Percentiles rank a stretch among this genome's conserved stretches.
phyloP scores from a whole-genome alignment of 2,888 invertebrate species.

The Fragum fragum region DNA sequence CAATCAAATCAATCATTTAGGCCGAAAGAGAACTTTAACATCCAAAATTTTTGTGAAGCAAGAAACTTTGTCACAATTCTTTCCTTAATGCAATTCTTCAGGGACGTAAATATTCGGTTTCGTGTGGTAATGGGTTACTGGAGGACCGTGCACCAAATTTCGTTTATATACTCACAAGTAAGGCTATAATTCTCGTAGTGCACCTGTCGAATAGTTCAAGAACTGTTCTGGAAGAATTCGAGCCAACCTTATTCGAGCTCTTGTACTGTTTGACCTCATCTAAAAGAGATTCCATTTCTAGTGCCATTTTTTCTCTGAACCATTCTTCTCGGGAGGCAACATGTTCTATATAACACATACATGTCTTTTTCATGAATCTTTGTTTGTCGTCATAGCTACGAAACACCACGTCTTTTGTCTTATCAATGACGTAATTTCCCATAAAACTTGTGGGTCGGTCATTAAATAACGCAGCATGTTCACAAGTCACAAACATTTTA shows the following conservation, averaged over 20 bases:
- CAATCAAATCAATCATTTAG: too few relatives aligned
- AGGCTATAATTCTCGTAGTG: conserved; percentile 37
- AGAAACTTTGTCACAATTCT: too few relatives aligned
- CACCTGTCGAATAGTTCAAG: conserved; percentile 38
- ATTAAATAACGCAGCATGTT: conserved; percentile 54
- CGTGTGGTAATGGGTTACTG: too few relatives aligned
- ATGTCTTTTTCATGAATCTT: conserved; percentile 55
- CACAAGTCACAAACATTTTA: conserved; percentile 66
- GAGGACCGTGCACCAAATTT: too few relatives aligned
- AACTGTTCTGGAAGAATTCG: conserved; percentile 12
- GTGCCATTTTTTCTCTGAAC: conserved; percentile 51
- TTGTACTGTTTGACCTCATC: conserved; percentile 42
- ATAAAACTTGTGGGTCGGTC: conserved; percentile 71
- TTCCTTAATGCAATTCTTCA: too few relatives aligned
- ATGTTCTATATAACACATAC: conserved; percentile 59
- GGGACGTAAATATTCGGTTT: too few relatives aligned
- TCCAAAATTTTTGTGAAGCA: too few relatives aligned
- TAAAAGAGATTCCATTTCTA: conserved; percentile 49
- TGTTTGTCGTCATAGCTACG: conserved; percentile 67
- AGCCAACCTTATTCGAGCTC: conserved; percentile 38
- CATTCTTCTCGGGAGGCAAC: conserved; percentile 46
- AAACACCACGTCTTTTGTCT: conserved; percentile 69
- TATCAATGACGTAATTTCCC: conserved; percentile 63
- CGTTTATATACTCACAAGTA: conserved; percentile 44
- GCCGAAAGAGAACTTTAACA: too few relatives aligned